Conservation (phyloP, 2,113 vertebrate species). For the Arizona elegans region DNA sequence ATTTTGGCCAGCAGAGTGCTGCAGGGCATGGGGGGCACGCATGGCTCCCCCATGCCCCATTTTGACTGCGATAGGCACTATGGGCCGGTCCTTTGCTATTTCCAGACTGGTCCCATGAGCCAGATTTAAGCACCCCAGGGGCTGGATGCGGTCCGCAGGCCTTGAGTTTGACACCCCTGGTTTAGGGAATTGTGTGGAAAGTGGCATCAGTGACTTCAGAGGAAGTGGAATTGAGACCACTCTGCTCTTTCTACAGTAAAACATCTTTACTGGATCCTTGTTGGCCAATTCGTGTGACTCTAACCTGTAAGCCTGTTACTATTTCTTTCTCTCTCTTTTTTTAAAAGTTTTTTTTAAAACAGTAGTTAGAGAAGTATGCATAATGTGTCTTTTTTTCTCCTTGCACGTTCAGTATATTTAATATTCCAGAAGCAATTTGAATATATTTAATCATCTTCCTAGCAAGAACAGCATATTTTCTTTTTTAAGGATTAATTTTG, state of each 20-base stretch:
- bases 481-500: not conserved
- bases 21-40: too few species aligned
- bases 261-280: not conserved
- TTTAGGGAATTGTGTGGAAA: not conserved
- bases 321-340: not conserved
- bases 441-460: not conserved
- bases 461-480: not conserved
- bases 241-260: not conserved
- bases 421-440: conserved; percentile 19
- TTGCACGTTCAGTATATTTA: not conserved
- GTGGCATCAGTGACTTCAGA: not conserved
- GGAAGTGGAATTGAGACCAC: not conserved
- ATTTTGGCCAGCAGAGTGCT: too few species aligned
- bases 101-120: too few species aligned
- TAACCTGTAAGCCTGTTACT: not conserved
- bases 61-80: too few species aligned
- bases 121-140: too few species aligned
- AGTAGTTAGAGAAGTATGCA: not conserved
- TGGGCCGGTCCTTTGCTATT: too few species aligned
- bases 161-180: not conserved
- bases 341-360: not conserved
- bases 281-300: not conserved
- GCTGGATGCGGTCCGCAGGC: too few species aligned
- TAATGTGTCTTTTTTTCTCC: not conserved
- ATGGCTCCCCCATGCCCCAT: too few species aligned